Evolutionary conservation across 2,888 invertebrate genomes (phyloP).

Genomic region (Mythimna ferrago): DNA sequence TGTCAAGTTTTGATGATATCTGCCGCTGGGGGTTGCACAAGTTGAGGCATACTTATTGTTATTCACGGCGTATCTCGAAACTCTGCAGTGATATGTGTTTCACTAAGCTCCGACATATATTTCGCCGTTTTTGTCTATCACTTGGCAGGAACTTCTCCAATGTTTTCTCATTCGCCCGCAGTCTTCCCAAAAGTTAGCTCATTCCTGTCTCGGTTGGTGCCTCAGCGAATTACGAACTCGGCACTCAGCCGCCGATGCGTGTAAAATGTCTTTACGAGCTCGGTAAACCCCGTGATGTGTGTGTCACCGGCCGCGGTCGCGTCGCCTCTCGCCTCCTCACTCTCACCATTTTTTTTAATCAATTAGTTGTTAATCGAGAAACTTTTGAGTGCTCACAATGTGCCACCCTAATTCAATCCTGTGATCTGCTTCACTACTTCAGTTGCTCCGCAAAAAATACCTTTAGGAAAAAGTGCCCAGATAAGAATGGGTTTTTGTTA

Average conservation of each 20-base stretch:
- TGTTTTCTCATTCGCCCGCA: conserved; percentile 87
- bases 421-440: conserved; percentile 42
- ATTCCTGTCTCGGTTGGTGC: conserved; percentile 84
- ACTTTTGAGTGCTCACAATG: conserved; percentile 75
- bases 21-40: conserved; percentile 72
- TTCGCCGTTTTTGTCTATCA: conserved; percentile 85
- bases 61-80: conserved; percentile 81
- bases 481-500: neutral
- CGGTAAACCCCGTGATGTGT: conserved; percentile 80
- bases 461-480: neutral
- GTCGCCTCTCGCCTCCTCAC: conserved; percentile 45
- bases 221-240: conserved; percentile 83
- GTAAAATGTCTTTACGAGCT: conserved; percentile 86
- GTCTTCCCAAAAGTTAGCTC: conserved; percentile 85
- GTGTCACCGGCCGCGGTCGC: conserved; percentile 71
- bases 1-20: conserved; percentile 74
- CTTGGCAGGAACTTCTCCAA: conserved; percentile 84
- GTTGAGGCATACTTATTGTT: conserved; percentile 77
- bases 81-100: conserved; percentile 80
- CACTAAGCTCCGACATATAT: conserved; percentile 82
- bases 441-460: conserved; percentile 20
- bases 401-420: conserved; percentile 55
- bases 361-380: conserved; percentile 87
- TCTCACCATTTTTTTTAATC: conserved; percentile 79
- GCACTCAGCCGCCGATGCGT: conserved; percentile 86